phyloP scores from a whole-genome alignment of 2,113 vertebrate species.

The Loxodonta africana region DNA sequence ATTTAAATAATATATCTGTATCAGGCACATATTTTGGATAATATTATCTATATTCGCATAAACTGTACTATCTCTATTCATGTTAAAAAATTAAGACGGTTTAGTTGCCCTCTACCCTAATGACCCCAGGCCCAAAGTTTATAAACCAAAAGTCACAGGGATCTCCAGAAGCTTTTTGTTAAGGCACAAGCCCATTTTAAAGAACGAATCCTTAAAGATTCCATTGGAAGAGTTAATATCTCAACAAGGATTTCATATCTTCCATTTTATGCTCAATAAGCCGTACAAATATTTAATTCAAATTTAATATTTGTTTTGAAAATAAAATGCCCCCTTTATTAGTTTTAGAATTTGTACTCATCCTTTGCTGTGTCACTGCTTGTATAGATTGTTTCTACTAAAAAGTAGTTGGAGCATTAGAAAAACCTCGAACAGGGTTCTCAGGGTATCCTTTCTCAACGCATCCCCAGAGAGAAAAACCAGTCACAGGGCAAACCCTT shows the following conservation, averaged over 20 bases:
- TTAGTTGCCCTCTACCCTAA: not conserved
- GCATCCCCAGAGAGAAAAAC: slow-evolving; percentile 40
- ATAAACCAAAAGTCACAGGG: not conserved
- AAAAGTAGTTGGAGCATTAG: not conserved
- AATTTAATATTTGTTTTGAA: slow-evolving; percentile 33
- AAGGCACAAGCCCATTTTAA: not conserved
- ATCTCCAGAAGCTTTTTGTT: slow-evolving; percentile 8
- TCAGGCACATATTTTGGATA: not conserved
- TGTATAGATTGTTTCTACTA: not conserved
- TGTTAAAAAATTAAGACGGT: slow-evolving; percentile 5
- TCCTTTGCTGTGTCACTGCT: not conserved
- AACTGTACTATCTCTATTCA: not conserved
- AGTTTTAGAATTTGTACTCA: not conserved
- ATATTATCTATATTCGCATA: not conserved
- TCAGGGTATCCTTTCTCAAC: slow-evolving; percentile 42
- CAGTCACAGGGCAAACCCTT: slow-evolving; percentile 24
- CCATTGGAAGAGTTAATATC: slow-evolving; percentile 1
- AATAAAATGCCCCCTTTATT: not conserved
- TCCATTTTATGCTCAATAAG: slow-evolving; percentile 32
- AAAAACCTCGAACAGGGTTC: not conserved
- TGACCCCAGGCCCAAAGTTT: not conserved
- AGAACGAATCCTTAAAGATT: slow-evolving; percentile 19
- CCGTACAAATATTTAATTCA: slow-evolving; percentile 13
- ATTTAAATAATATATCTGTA: slow-evolving; percentile 8
- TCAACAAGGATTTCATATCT: not conserved